Evolutionary conservation across 2,888 invertebrate species (phyloP), one percentile per base, ranked within the genome.

Genomic region (Villa cingulata): DNA sequence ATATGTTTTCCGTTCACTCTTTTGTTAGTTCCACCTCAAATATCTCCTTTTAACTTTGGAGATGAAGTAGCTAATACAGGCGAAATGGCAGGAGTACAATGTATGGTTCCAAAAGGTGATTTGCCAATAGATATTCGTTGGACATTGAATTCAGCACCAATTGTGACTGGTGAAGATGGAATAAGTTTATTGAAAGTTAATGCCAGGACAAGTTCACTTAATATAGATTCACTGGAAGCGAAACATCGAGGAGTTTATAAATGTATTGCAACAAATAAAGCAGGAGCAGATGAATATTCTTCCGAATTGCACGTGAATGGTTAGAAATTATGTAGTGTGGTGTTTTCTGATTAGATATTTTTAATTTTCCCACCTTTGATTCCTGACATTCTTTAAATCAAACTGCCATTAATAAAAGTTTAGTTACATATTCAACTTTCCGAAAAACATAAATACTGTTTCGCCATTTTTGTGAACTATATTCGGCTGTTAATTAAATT

Each of bases 21-120:
- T 17, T n/a, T 36, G 59, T 68, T 70, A 72, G 73, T 70, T 53
- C 64, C 66, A 36, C 74, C 74, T 18, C 68, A 70, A 59, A 72
- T 75, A 42, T 62, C 68, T 55, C 73, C 72, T 14, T 74, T 75
- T 60, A 62, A 70, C 48, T 76, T 78, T 61, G 77, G 76, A 48
- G 74, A 74, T 54, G 74, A 73, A 55, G 72, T 75, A 34, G 66
- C 75, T 57, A 73, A 76, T 61, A 72, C 73, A 41, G 77, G 75
- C 54, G 75, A 77, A 58, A 71, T 73, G 60, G 77, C 79, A 36
- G 78, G 80, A 16, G 73, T 80, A 49, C 73, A 77, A 55, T 83
- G 83, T 64, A 77, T 79, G 51, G 72, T 81, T 43, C 73, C 74
- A 56, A 82, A 82, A 61, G 84, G 87, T 50, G 86, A 87, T 69